Evolutionary conservation across 2,113 vertebrate species (phyloP), one percentile per base, ranked within the genome.

Genomic region (Grammomys dolichurus): DNA sequence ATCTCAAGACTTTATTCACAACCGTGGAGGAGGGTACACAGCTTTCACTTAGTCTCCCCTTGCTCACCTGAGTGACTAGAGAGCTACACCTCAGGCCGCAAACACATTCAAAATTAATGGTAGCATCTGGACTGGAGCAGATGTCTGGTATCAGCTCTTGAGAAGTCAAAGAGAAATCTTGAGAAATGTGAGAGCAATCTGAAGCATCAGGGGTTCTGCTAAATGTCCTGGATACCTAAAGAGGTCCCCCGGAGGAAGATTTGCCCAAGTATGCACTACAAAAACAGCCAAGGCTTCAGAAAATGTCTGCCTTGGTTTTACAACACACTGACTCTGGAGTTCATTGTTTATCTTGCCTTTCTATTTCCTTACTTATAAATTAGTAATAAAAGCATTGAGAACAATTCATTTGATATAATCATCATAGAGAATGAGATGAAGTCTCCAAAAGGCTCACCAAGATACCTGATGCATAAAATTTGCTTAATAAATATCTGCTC

Each of bases 371-470:
- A 54, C 85, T 96, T 89, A 20, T 54, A 65, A 92, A 94, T 85
- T 46, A n/a, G 65, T 40, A 19, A 69, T 60, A 88, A 86, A 85
- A 77, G 2, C 26, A 92, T 51, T 72, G 86, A 95, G 92, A 85
- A 92, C 73, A 72, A 93, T 84, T 63, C 65, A 84, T 51, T 92
- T 84, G 56, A 89, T 76, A 78, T 7, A 40, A 22, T 90, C 88
- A 48, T 22, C 65, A 2, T 88, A 63, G 93, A 93, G 56, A 93
- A 93, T 85, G 86, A 75, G 84, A 96, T 51, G 46, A 89, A 51
- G 2, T 65, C 17, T 96, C 67, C 13, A 76, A 89, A 95, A 93
- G 60, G 14, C 28, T 94, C 87, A 93, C 60, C 26, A 90, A 58
- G 73, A 77, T 63, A 72, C 7, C 70, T 22, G 46, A 78, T 51